These are phyloP conservation scores for Cyphomyrus plagiostoma DNA, from an alignment of 2,113 vertebrate genomes.

Conservation along the genomic window DNA sequence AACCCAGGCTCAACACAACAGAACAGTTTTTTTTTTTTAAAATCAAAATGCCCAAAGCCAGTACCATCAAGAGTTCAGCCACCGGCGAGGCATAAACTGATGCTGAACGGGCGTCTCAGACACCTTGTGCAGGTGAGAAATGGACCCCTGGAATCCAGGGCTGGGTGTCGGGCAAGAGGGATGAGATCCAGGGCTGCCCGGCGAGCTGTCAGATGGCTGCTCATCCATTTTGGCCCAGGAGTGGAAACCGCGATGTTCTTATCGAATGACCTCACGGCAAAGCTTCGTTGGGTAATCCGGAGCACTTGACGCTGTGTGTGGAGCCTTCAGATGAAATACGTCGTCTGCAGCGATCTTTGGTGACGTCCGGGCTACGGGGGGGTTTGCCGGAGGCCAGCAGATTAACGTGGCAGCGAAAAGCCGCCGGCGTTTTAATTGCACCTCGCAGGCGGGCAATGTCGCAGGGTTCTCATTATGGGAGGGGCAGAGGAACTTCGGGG, in stretches of 20 bases:
- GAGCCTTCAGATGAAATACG: background rate
- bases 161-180: background rate
- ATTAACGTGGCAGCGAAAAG: background rate
- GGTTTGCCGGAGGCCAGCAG: background rate
- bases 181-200: background rate
- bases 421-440: background rate
- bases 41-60: background rate
- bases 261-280: background rate
- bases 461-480: background rate
- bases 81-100: background rate
- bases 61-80: background rate
- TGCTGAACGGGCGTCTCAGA: background rate
- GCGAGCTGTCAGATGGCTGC: background rate
- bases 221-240: background rate
- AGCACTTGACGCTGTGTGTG: background rate
- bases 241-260: background rate
- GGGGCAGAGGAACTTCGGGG: background rate
- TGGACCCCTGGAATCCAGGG: background rate
- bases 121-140: background rate
- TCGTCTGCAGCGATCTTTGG: background rate
- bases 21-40: background rate
- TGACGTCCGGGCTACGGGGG: background rate
- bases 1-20: background rate
- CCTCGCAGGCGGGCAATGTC: background rate
- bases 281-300: background rate